A percentile compares a stretch with the other conserved stretches of the same genome.
phyloP scores from a whole-genome alignment of 2,113 vertebrate species.

The Haliaeetus leucogaster region DNA sequence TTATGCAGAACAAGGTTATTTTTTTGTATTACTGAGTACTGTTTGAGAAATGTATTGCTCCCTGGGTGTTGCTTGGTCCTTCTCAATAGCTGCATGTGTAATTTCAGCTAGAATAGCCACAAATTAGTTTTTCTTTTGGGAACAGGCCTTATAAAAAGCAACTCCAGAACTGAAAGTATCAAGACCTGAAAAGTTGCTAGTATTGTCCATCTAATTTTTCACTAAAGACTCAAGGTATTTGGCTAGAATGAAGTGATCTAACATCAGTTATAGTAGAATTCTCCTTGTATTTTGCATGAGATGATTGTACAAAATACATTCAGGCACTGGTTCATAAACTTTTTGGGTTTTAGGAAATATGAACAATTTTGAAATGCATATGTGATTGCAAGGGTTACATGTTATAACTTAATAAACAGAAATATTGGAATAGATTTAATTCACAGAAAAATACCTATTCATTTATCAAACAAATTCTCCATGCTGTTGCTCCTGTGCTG shows the following conservation, averaged over 20 bases:
- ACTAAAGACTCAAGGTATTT: not conserved
- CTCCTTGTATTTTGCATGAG: not conserved
- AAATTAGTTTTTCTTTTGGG: not conserved
- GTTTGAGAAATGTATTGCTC: not conserved
- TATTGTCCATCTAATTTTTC: not conserved
- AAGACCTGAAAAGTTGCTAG: not conserved
- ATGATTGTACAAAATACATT: not conserved
- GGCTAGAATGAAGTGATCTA: not conserved
- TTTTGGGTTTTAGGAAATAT: not conserved
- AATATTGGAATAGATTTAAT: not conserved
- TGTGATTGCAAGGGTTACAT: not conserved
- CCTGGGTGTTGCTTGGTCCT: not conserved
- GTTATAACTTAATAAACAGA: not conserved
- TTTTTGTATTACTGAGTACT: not conserved
- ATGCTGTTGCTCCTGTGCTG: not conserved
- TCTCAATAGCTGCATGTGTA: rapidly evolving
- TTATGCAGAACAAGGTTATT: not conserved
- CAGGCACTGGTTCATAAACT: not conserved
- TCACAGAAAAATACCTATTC: not conserved
- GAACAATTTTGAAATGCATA: not conserved
- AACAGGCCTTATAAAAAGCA: not conserved
- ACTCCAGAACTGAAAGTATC: not conserved
- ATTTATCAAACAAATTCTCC: not conserved
- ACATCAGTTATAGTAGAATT: not conserved
- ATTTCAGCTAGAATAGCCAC: not conserved